phyloP scores from a whole-genome alignment of 37 sponge, comb jelly and placozoan species.

The Cliona cf. orientalis region DNA sequence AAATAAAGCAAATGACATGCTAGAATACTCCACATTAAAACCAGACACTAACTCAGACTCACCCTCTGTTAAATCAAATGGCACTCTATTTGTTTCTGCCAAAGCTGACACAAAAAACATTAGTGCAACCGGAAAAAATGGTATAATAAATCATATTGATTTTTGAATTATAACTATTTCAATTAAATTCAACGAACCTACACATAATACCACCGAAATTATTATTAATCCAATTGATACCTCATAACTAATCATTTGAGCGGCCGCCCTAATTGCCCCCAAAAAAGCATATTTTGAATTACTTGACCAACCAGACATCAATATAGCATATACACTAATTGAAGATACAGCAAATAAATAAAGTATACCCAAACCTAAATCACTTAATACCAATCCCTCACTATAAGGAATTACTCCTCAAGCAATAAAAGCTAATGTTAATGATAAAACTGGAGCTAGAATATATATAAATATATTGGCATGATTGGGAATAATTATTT shows the following conservation, averaged over 20 bases:
- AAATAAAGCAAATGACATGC: slow-evolving; percentile 85
- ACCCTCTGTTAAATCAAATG: slow-evolving; percentile 92
- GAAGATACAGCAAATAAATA: too few species aligned
- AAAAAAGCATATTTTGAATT: slow-evolving; percentile 87
- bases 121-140: slow-evolving; percentile 67
- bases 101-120: slow-evolving; percentile 85
- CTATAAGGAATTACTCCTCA: too few species aligned
- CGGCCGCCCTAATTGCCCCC: slow-evolving; percentile 80
- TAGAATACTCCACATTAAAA: slow-evolving; percentile 86
- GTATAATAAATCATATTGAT: slow-evolving; percentile 58
- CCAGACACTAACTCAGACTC: slow-evolving; percentile 90
- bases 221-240: slow-evolving; percentile 84
- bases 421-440: too few species aligned
- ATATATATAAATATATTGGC: too few species aligned
- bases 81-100: slow-evolving; percentile 82
- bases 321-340: slow-evolving; percentile 4
- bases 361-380: too few species aligned
- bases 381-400: too few species aligned
- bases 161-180: slow-evolving; percentile 67
- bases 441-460: too few species aligned
- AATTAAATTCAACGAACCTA: slow-evolving; percentile 68
- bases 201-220: slow-evolving; percentile 75
- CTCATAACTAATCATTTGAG: slow-evolving; percentile 89
- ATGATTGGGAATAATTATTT: too few species aligned
- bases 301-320: slow-evolving; percentile 77